phyloP scores from a whole-genome alignment of 2,113 vertebrate species.

The Cercopithecus mona region DNA sequence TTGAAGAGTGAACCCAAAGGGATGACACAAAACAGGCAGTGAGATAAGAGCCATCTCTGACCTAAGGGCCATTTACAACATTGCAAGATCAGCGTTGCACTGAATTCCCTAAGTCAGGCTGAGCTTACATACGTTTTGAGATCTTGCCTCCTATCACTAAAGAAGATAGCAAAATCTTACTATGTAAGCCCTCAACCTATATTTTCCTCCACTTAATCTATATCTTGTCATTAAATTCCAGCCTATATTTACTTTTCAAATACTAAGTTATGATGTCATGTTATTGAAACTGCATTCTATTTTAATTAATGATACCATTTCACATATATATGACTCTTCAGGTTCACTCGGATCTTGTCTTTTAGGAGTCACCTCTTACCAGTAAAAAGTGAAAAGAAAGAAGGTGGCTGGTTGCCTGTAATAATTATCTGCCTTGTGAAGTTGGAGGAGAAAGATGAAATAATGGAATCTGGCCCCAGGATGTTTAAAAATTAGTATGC shows the following conservation, averaged over 20 bases:
- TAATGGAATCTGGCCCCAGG: background rate
- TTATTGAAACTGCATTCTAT: background rate
- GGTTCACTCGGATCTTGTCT: background rate
- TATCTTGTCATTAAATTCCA: background rate
- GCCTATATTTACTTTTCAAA: background rate
- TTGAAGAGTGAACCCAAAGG: background rate
- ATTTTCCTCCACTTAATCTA: background rate
- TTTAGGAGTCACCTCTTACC: background rate
- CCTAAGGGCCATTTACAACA: background rate
- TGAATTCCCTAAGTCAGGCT: background rate
- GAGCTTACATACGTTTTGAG: background rate
- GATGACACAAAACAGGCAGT: slow-evolving; percentile 18
- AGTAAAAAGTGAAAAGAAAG: background rate
- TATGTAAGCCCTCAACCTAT: background rate
- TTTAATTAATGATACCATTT: background rate
- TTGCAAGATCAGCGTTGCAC: background rate
- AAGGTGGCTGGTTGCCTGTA: background rate
- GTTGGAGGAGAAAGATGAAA: slow-evolving; percentile 25
- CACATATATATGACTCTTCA: background rate
- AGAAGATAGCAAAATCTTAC: background rate
- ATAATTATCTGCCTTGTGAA: background rate
- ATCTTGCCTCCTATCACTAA: background rate
- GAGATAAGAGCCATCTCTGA: slow-evolving; percentile 38
- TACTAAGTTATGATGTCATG: background rate
- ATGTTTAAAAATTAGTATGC: background rate